phyloP scores from a whole-genome alignment of 2,113 vertebrate species.

The Serinus canaria region DNA sequence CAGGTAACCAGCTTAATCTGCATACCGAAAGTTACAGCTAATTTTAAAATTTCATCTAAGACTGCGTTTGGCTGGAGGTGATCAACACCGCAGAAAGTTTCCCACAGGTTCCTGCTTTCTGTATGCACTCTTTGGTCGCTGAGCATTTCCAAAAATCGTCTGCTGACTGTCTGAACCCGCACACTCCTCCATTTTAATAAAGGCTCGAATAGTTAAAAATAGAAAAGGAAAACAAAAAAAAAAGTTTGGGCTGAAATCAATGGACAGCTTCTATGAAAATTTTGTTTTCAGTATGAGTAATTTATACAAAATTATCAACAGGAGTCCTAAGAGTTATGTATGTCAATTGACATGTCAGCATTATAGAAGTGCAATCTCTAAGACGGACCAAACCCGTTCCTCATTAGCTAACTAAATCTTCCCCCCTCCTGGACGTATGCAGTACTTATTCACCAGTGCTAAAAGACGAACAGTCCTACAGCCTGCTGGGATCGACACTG shows the following conservation, averaged over 20 bases:
- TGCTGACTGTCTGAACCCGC: not conserved
- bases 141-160: not conserved
- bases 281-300: not conserved
- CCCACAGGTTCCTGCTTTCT: not conserved
- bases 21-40: not conserved
- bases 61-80: not conserved
- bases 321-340: not conserved
- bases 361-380: not conserved
- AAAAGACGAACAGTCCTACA: not conserved
- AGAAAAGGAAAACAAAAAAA: not conserved
- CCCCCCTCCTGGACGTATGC: not conserved
- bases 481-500: not conserved
- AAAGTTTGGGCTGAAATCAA: slow-evolving; percentile 13
- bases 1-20: not conserved
- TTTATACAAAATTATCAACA: slow-evolving; percentile 47
- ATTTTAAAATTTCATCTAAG: not conserved
- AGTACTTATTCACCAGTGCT: not conserved
- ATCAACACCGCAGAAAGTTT: not conserved
- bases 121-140: not conserved
- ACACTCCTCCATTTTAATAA: not conserved
- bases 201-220: not conserved
- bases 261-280: not conserved
- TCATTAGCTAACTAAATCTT: not conserved
- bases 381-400: not conserved
- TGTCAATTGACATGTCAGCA: not conserved